Conservation (phyloP, 2,888 invertebrate genomes). For the Pandemis cinnamomeana region DNA sequence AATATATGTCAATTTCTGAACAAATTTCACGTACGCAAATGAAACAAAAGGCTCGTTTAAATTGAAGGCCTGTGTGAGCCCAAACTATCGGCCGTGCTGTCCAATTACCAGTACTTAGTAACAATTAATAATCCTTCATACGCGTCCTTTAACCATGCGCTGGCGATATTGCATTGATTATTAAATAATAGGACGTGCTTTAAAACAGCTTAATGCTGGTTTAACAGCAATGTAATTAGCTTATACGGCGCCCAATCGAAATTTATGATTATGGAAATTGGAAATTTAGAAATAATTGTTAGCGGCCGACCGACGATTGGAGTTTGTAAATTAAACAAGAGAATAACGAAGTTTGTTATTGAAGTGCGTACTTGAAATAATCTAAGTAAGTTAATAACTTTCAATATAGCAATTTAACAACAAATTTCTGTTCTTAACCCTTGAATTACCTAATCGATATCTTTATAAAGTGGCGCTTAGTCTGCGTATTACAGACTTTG, state of each 20-base stretch:
- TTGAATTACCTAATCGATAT: neutral
- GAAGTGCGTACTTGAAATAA: neutral
- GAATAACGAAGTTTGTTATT: neutral
- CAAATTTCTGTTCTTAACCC: neutral
- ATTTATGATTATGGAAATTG: conserved; percentile 21
- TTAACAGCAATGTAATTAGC: conserved; percentile 8
- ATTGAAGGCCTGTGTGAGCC: neutral
- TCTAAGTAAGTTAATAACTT: neutral
- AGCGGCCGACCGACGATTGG: neutral
- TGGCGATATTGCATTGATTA: conserved; percentile 17
- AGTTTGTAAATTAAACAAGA: neutral
- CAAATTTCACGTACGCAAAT: neutral
- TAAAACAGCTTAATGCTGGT: conserved; percentile 15
- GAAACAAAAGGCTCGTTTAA: neutral
- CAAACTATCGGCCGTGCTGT: conserved; percentile 3
- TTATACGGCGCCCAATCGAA: conserved; percentile 9
- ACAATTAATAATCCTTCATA: conserved; percentile 23
- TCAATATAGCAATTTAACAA: neutral
- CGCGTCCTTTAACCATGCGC: conserved; percentile 5
- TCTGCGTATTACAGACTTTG: neutral
- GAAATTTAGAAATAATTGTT: neutral
- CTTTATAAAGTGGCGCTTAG: neutral
- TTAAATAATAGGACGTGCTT: neutral
- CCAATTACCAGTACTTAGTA: conserved; percentile 5
- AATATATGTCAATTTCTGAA: neutral